Base-by-base conservation (phyloP, 2,888 invertebrate genomes). In the Dilophus febrilis region DNA sequence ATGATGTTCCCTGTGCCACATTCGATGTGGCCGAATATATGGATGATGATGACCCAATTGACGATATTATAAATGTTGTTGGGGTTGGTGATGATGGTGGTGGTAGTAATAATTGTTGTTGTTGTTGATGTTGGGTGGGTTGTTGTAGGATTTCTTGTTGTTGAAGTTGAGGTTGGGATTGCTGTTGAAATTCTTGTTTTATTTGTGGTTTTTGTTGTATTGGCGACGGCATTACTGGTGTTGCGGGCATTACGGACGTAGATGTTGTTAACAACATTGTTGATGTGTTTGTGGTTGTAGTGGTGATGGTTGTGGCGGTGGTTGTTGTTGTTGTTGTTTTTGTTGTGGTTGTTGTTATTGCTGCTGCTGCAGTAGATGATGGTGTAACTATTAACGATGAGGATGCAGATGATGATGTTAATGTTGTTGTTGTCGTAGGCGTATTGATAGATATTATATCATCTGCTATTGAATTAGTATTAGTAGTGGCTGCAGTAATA, bases 381-480 rank as follows among this genome's bases (percentile, higher is more conserved):
- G 37, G 12, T 13, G 18, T 29, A 19, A 13, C 8, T 4, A 22
- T 22, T 22, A 8, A 6, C 5, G 22, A 6, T 13, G 30, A 7
- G 4, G 30, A 4, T 30, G 30, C 11, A 4, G 30, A 30, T 30
- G 30, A 30, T 14, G 30, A 30, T 14, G 30, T 30, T 30, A 12
- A 30, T n/a, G 30, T 35, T 29, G 28, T 29, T n/a, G 26, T 30
- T 19, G 40, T 28, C 14, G 35, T 35, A 10, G 17, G 22, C 35
- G 35, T 40, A 52, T 53, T 38, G 49, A 50, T 14, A 56, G 49
- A 16, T 50, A 55, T 34, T 8, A 12, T 18, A 18, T 17, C 17
- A 8, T 11, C 16, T 16, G 12, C 5, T 14, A 4, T 13, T 26
- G 35, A 35, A 12, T 12, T 22, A 4, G 16, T 7, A n/a, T 12